Percentiles rank a stretch among this genome's conserved stretches.
Conservation (phyloP, 2,113 vertebrate genomes). For the Ammospiza caudacuta region DNA sequence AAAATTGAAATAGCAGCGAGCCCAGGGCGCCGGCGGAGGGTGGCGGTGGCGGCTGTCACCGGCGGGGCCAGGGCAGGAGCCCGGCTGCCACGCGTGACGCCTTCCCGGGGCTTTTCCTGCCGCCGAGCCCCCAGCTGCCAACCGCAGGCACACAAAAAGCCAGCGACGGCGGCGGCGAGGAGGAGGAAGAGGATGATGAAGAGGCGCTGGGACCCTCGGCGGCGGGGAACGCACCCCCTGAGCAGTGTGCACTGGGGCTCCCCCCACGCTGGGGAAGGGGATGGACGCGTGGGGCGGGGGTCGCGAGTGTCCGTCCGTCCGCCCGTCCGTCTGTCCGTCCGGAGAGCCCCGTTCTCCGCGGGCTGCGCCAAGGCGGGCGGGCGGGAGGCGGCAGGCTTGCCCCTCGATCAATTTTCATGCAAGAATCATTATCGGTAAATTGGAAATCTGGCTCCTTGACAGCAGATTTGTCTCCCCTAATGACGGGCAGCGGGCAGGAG, state of each 20-base stretch:
- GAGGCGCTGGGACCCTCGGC: background rate
- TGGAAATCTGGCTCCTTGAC: conserved; percentile 87
- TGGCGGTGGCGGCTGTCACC: conserved; percentile 70
- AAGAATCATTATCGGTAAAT: conserved; percentile 89
- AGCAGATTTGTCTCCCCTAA: conserved; percentile 90
- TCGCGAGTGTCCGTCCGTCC: background rate
- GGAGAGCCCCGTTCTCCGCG: conserved; percentile 54
- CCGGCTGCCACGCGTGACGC: conserved; percentile 53
- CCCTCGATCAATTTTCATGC: conserved; percentile 86
- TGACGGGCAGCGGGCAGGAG: conserved; percentile 84
- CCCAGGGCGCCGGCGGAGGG: conserved; percentile 3
- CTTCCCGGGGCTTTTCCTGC: conserved; percentile 69
- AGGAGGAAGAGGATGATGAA: background rate
- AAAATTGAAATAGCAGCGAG: conserved; percentile 35
- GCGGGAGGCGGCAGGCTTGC: conserved; percentile 59
- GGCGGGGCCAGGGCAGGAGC: conserved; percentile 12
- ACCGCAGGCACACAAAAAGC: conserved; percentile 62
- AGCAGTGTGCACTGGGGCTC: background rate
- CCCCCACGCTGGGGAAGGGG: background rate
- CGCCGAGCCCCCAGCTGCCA: conserved; percentile 72
- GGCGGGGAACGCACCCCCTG: background rate
- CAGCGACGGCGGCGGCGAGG: background rate
- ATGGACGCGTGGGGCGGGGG: background rate
- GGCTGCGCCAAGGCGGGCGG: conserved; percentile 62
- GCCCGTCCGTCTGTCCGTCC: background rate